phyloP scores from a whole-genome alignment of 2,797 vertebrate genomes.

The Masticophis lateralis region DNA sequence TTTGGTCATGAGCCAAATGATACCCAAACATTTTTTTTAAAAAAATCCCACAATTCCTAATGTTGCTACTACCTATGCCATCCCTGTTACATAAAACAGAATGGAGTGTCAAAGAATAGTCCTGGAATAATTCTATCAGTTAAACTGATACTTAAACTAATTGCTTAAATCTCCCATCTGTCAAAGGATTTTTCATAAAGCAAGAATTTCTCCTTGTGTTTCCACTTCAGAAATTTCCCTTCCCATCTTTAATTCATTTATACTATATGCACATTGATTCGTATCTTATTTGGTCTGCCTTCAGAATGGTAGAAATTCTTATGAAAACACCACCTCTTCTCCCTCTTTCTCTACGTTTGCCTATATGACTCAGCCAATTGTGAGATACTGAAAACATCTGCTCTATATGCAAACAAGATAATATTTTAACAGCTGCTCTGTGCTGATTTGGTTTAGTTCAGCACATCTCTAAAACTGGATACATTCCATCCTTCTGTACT shows the following conservation, averaged over 20 bases:
- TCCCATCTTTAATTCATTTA: background rate
- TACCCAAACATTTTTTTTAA: too few species aligned
- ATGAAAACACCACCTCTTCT: background rate
- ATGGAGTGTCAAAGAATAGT: background rate
- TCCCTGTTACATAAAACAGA: background rate
- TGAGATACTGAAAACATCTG: background rate
- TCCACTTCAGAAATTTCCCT: background rate
- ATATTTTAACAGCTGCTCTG: slow-evolving; percentile 24
- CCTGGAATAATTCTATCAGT: background rate
- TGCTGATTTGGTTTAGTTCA: slow-evolving; percentile 11
- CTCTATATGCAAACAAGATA: slow-evolving; percentile 8
- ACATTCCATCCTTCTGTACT: background rate
- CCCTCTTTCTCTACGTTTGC: too few species aligned
- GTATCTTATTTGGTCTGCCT: background rate
- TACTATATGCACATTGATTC: background rate
- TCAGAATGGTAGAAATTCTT: background rate
- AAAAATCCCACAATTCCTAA: background rate
- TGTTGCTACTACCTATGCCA: background rate
- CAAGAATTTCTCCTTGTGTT: background rate
- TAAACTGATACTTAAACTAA: background rate
- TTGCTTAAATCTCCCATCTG: background rate
- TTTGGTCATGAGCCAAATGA: background rate
- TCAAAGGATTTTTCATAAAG: background rate
- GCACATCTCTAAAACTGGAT: slow-evolving; percentile 17
- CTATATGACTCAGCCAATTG: background rate